phyloP scores from a whole-genome alignment of 2,888 invertebrate species.

The Scelioninae gen. 2 region DNA sequence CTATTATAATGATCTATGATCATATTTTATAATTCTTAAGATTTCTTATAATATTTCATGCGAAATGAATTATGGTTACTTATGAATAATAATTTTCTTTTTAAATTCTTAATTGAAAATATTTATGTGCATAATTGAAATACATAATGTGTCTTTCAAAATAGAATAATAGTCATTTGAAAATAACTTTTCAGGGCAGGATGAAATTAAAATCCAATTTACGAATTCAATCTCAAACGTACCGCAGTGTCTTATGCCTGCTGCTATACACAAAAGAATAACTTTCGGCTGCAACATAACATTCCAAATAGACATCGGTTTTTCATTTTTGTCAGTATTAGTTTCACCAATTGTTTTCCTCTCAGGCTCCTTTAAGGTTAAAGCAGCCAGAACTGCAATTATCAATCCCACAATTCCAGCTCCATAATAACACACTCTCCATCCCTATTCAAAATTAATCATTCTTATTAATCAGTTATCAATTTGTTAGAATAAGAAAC shows the following conservation, averaged over 20 bases:
- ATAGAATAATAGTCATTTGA: too few species aligned
- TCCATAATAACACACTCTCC: conserved; percentile 89
- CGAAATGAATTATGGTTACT: too few species aligned
- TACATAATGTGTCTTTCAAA: too few species aligned
- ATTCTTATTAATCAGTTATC: not conserved
- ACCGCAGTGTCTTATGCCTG: conserved; percentile 92
- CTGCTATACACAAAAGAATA: conserved; percentile 88
- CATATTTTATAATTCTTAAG: too few species aligned
- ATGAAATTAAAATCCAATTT: too few species aligned
- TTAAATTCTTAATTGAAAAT: too few species aligned
- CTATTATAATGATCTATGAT: too few species aligned
- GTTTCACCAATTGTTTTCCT: conserved; percentile 85
- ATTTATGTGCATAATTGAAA: too few species aligned
- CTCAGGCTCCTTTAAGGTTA: conserved; percentile 86
- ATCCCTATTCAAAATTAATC: conserved; percentile 78
- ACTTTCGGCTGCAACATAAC: conserved; percentile 87
- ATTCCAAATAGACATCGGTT: conserved; percentile 83
- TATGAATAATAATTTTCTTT: too few species aligned
- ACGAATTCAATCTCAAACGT: conserved; percentile 59
- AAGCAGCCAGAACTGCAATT: conserved; percentile 82
- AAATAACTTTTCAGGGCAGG: too few species aligned
- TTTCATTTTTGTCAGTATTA: conserved; percentile 73
- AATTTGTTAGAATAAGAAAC: too few species aligned
- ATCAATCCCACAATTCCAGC: conserved; percentile 86
- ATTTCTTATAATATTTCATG: too few species aligned